Percentiles rank a stretch among this genome's conserved stretches.
Conservation (phyloP, 2,888 invertebrate genomes). For the Ochropacha duplaris region DNA sequence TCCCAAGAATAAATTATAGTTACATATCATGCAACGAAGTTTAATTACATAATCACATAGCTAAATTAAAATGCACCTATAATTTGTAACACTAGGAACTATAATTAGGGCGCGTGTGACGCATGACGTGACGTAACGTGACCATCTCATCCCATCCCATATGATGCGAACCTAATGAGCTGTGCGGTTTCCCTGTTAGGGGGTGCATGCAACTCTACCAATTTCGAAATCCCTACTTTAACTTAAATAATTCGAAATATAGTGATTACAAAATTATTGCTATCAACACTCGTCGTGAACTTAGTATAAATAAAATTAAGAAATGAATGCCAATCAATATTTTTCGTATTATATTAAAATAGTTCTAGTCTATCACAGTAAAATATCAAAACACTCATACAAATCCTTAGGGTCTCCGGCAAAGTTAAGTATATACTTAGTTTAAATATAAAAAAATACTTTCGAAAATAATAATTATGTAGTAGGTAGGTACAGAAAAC, state of each 20-base stretch:
- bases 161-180: constrained; percentile 4
- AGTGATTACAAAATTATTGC: constrained; percentile 10
- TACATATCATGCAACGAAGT: constrained; percentile 40
- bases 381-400: constrained; percentile 65
- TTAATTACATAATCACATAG: constrained; percentile 38
- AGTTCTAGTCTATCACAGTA: constrained; percentile 81
- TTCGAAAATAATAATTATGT: neutral
- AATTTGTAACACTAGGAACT: constrained; percentile 68
- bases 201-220: constrained; percentile 6
- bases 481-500: neutral
- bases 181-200: neutral
- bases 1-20: constrained; percentile 10
- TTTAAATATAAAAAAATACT: neutral
- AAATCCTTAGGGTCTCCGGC: constrained; percentile 9
- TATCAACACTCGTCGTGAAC: neutral
- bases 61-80: constrained; percentile 74
- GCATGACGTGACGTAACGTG: constrained; percentile 26
- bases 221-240: neutral
- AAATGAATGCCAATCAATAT: constrained; percentile 21
- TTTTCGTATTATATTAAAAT: constrained; percentile 36
- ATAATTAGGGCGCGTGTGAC: constrained; percentile 32
- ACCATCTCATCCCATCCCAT: constrained; percentile 11
- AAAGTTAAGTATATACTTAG: neutral
- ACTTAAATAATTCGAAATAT: constrained; percentile 3
- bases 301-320: constrained; percentile 9